These are phyloP conservation scores for Aegypius monachus DNA, from an alignment of 2,113 vertebrate genomes.

Conservation along the genomic window DNA sequence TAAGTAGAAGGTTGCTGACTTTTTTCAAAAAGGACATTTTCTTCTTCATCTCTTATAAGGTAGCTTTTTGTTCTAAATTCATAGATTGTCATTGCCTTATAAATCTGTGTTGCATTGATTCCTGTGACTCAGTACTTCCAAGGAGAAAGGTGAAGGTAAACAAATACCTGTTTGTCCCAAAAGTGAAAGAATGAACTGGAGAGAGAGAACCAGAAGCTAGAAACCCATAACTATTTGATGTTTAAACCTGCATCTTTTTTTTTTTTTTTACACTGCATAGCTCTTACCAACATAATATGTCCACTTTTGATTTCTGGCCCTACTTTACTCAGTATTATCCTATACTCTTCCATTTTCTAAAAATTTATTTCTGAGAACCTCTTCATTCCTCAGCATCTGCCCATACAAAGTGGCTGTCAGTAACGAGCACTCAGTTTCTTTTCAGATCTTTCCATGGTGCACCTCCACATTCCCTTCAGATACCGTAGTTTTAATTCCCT, in stretches of 20 bases:
- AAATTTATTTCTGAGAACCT: not conserved
- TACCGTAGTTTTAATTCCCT: not conserved
- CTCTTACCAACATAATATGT: not conserved
- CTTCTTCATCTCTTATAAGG: not conserved
- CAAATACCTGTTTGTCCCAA: not conserved
- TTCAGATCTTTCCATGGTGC: not conserved
- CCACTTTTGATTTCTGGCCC: not conserved
- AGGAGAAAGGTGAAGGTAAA: not conserved
- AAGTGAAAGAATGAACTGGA: not conserved
- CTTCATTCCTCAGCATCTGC: not conserved
- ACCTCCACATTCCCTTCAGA: not conserved
- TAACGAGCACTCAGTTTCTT: not conserved
- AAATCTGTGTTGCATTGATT: not conserved
- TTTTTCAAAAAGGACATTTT: not conserved
- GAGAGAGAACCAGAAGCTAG: not conserved
- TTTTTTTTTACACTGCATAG: not conserved
- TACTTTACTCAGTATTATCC: not conserved
- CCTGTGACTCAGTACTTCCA: not conserved
- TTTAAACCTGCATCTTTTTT: not conserved
- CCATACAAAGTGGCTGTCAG: not conserved
- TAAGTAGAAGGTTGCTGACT: not conserved
- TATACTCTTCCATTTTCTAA: not conserved
- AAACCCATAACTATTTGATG: not conserved
- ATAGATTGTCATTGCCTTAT: rapidly evolving
- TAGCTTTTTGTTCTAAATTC: not conserved